Conservation (phyloP, 2,888 invertebrate species). For the Colletes collaris region DNA sequence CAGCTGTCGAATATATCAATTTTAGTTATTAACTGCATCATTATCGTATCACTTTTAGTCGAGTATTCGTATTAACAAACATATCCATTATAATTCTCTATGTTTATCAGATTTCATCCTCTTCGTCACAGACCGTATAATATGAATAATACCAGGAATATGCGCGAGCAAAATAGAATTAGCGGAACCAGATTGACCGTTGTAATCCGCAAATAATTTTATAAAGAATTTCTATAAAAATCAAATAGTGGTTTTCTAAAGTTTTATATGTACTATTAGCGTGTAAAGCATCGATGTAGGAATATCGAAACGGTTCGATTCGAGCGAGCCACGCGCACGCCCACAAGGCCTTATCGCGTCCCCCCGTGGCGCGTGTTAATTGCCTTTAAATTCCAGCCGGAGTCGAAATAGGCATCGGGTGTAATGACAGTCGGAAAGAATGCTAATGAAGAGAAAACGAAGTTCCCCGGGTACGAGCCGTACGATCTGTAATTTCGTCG, state of each 20-base stretch:
- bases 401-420: conserved; percentile 45
- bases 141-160: conserved; percentile 2
- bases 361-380: conserved; percentile 61
- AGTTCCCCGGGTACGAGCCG: conserved; percentile 28
- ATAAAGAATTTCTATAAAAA: no score
- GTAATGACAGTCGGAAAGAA: conserved; percentile 66
- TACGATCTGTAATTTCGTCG: conserved; percentile 66
- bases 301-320: conserved; percentile 1
- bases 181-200: not conserved
- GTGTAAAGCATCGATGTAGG: not conserved
- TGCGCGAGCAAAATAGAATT: not conserved
- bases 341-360: conserved; percentile 40
- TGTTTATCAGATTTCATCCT: not conserved
- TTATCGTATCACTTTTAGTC: not conserved
- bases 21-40: not conserved
- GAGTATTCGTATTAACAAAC: no score
- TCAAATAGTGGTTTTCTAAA: no score
- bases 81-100: not conserved
- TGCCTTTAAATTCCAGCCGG: conserved; percentile 58
- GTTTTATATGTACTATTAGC: no score
- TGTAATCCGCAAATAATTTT: not conserved
- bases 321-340: conserved; percentile 12
- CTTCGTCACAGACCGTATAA: not conserved
- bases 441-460: conserved; percentile 62
- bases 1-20: not conserved